Evolutionary conservation across 2,113 vertebrate species (phyloP).

Genomic region (Tyto alba): DNA sequence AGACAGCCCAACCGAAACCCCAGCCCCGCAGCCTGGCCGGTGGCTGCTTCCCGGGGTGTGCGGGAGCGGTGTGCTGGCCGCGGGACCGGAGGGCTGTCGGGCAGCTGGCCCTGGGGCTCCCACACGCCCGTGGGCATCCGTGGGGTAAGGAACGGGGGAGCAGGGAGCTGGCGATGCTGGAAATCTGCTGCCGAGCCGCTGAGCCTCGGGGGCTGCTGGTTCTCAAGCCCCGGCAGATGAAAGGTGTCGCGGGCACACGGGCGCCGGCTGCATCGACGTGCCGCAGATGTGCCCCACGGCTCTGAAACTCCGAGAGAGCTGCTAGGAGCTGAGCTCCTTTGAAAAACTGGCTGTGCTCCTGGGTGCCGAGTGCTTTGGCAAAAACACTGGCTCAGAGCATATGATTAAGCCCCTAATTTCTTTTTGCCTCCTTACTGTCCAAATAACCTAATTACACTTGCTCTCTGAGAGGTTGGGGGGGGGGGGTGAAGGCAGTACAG

Average conservation of each 20-base stretch:
- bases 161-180: background rate
- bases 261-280: accelerated
- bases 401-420: background rate
- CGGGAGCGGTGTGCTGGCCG: accelerated
- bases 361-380: background rate
- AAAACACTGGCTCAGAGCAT: background rate
- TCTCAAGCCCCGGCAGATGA: background rate
- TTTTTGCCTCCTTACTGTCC: slow-evolving; percentile 1
- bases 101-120: background rate
- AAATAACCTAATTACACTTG: slow-evolving; percentile 40
- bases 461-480: background rate
- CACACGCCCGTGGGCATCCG: accelerated
- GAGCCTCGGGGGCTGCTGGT: background rate
- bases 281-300: accelerated
- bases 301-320: background rate
- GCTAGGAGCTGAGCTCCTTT: background rate
- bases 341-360: background rate
- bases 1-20: background rate
- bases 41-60: accelerated
- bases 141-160: background rate
- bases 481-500: background rate
- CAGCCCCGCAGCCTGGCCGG: background rate
- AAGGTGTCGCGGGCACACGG: background rate
- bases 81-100: background rate
- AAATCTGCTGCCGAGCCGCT: background rate